phyloP scores from a whole-genome alignment of 2,797 vertebrate species.

The Craterocephalus amniculus region DNA sequence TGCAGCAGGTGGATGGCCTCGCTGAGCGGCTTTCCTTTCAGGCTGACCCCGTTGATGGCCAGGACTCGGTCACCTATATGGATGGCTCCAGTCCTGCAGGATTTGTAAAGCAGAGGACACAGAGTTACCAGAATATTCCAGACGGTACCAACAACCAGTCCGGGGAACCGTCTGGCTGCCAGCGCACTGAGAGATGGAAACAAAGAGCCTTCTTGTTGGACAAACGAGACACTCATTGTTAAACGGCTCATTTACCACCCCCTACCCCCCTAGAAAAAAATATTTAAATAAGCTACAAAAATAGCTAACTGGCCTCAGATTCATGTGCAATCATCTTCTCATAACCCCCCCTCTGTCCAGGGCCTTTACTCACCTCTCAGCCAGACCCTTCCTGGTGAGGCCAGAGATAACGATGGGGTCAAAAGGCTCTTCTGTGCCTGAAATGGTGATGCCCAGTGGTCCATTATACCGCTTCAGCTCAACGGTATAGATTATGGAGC shows the following conservation, averaged over 20 bases:
- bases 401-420: slow-evolving; percentile 98
- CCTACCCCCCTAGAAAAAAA: neutral
- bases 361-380: slow-evolving; percentile 89
- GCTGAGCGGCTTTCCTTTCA: slow-evolving; percentile 96
- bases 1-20: slow-evolving; percentile 98
- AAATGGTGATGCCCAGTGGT: slow-evolving; percentile 97
- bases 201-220: slow-evolving; percentile 65
- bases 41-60: slow-evolving; percentile 94
- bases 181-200: slow-evolving; percentile 39
- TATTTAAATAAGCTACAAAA: neutral
- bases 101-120: slow-evolving; percentile 47
- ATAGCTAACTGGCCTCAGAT: slow-evolving; percentile 5
- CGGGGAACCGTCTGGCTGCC: slow-evolving; percentile 50
- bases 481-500: slow-evolving; percentile 97
- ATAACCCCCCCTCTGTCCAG: slow-evolving; percentile 6
- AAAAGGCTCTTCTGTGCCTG: slow-evolving; percentile 97
- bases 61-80: slow-evolving; percentile 94
- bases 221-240: slow-evolving; percentile 59
- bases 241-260: slow-evolving; percentile 16
- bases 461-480: slow-evolving; percentile 95
- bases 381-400: slow-evolving; percentile 94
- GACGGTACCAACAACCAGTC: slow-evolving; percentile 42
- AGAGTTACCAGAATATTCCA: slow-evolving; percentile 51
- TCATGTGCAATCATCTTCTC: slow-evolving; percentile 18
- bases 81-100: slow-evolving; percentile 93